Conservation (phyloP, 1,140 invertebrate genomes). For the Platyura marginata region DNA sequence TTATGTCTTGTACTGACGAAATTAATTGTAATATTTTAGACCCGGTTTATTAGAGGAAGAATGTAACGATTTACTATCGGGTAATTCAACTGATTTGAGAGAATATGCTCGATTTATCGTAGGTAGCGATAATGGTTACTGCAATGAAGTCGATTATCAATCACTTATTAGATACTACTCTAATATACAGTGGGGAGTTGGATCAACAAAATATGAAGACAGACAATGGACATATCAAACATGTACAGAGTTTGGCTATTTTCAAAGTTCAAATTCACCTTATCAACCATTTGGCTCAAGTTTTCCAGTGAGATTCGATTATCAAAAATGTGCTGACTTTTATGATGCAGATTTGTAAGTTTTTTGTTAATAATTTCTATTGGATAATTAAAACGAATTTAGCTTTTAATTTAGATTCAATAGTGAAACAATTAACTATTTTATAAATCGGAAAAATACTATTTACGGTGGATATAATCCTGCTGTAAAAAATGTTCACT, state of each 20-base stretch:
- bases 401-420: conserved; percentile 31
- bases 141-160: no score
- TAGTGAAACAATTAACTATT: conserved; percentile 24
- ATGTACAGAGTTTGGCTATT: conserved; percentile 70
- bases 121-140: background rate
- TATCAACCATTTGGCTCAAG: conserved; percentile 42
- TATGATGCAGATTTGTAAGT: conserved; percentile 31
- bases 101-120: background rate
- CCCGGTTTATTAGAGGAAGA: background rate
- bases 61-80: background rate
- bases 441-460: conserved; percentile 34
- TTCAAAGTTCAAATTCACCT: conserved; percentile 43
- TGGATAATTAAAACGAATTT: no score
- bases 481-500: conserved; percentile 36
- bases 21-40: no score
- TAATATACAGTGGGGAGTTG: background rate
- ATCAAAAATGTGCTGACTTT: conserved; percentile 42
- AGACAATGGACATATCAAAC: conserved; percentile 66
- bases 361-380: background rate
- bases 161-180: background rate
- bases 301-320: conserved; percentile 35
- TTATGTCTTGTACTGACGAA: background rate
- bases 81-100: background rate
- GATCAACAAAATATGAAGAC: conserved; percentile 16
- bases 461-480: conserved; percentile 37